Evolutionary conservation across 2,888 invertebrate genomes (phyloP), one percentile per base, ranked within the genome.

Genomic region (Hemithea aestivaria): DNA sequence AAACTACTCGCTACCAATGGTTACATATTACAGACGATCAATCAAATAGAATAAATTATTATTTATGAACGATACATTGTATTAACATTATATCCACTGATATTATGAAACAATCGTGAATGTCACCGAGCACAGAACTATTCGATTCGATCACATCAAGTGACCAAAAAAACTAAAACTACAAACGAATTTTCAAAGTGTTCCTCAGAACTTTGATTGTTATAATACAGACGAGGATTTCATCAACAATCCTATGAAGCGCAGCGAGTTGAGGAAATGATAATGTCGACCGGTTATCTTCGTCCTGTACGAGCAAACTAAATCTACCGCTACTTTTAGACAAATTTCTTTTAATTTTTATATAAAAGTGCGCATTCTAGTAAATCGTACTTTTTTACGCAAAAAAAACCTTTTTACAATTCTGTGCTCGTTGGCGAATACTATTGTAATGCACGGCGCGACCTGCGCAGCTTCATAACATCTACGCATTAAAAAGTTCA

Each of bases 1-100:
- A 73, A 69, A 66, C 77, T 80, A 78, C 62, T 60, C 55, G 53
- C 77, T 76, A 81, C 66, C 61, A 66, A 62, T 59, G 64, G 63
- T 72, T 75, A 70, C 51, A 66, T 66, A 54, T 63, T 60, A 68
- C 58, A 56, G 66, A 70, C 67, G n/a, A n/a, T n/a, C n/a, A n/a
- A n/a, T n/a, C n/a, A n/a, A n/a, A n/a, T n/a, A n/a, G n/a, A 73
- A 79, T 78, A 75, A 47, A 38, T 50, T 43, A 50, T 43, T 43
- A 39, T 39, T 46, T 40, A 45, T 42, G 42, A 39, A 38, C 34
- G 35, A 45, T 38, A 30, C 37, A 34, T 35, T n/a, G n/a, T n/a
- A n/a, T 36, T 30, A 43, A 45, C 43, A 44, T 41, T 46, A 45
- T 22, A 46, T 32, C 27, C 26, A 16, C 38, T 45, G 39, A 29